Evolutionary conservation across 2,113 vertebrate genomes (phyloP).

Genomic region (Chaetodon auriga): DNA sequence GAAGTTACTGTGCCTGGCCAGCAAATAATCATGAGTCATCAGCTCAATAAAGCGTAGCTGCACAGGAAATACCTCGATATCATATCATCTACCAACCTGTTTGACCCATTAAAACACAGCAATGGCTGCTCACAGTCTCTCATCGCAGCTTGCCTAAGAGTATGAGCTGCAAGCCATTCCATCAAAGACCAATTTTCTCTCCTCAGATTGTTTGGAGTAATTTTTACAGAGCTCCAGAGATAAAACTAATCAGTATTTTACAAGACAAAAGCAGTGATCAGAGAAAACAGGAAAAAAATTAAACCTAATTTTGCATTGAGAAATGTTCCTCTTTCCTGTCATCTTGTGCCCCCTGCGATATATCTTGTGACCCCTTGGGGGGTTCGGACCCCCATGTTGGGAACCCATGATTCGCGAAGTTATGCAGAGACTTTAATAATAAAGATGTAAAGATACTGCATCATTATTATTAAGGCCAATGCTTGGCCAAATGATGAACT

Average conservation of each 20-base stretch:
- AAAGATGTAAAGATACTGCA: no score
- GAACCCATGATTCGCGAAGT: not conserved
- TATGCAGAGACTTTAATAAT: not conserved
- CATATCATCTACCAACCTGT: not conserved
- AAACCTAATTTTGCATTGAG: not conserved
- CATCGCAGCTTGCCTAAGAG: not conserved
- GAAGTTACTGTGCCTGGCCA: not conserved
- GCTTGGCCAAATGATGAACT: not conserved
- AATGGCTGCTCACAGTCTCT: not conserved
- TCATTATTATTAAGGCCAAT: no score
- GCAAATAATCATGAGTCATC: not conserved
- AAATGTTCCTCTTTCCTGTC: not conserved
- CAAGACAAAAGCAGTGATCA: not conserved
- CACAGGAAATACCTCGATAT: not conserved
- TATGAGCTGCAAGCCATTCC: not conserved
- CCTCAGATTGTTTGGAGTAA: not conserved
- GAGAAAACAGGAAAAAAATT: not conserved
- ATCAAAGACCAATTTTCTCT: not conserved
- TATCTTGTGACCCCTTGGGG: not conserved
- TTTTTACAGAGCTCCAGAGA: not conserved
- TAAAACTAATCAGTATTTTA: constrained; percentile 32
- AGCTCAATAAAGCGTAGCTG: not conserved
- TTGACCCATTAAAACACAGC: constrained; percentile 2
- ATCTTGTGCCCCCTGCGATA: not conserved
- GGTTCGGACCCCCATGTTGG: not conserved